phyloP scores from a whole-genome alignment of 2,113 vertebrate species.

The Regulus satrapa region DNA sequence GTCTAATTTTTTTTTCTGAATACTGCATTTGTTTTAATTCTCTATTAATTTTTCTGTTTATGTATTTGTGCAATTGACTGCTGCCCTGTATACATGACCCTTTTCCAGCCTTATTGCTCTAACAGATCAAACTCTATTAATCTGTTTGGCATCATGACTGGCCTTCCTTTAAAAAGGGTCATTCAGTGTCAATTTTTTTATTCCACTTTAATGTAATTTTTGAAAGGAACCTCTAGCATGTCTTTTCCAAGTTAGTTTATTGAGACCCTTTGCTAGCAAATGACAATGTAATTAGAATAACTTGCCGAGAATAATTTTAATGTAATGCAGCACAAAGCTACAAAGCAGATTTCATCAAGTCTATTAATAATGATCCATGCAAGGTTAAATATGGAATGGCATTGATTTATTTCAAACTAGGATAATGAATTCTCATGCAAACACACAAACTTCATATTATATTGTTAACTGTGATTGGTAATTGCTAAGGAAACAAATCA shows the following conservation, averaged over 20 bases:
- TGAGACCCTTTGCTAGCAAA: conserved; percentile 37
- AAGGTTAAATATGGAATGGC: conserved; percentile 46
- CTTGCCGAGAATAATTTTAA: conserved; percentile 1
- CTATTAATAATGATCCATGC: conserved; percentile 65
- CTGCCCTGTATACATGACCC: background rate
- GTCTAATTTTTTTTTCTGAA: background rate
- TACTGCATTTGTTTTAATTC: background rate
- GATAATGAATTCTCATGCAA: conserved; percentile 47
- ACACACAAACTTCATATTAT: background rate
- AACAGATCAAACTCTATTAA: background rate
- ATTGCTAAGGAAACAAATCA: conserved; percentile 45
- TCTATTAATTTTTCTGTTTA: background rate
- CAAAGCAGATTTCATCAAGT: conserved; percentile 62
- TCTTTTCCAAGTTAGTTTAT: conserved; percentile 17
- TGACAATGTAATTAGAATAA: conserved; percentile 19
- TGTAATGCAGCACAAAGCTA: conserved; percentile 62
- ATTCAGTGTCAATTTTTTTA: background rate
- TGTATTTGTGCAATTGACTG: background rate
- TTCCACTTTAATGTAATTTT: background rate
- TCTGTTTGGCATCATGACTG: background rate
- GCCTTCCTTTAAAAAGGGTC: background rate
- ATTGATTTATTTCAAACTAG: background rate
- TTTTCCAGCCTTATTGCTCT: background rate
- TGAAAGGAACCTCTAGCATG: background rate
- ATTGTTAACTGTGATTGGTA: conserved; percentile 43